A percentile compares a stretch with the other conserved stretches of the same genome.
These are phyloP conservation scores for Drosophila pegasa DNA, from an alignment of 2,888 invertebrate genomes.

Conservation along the genomic window DNA sequence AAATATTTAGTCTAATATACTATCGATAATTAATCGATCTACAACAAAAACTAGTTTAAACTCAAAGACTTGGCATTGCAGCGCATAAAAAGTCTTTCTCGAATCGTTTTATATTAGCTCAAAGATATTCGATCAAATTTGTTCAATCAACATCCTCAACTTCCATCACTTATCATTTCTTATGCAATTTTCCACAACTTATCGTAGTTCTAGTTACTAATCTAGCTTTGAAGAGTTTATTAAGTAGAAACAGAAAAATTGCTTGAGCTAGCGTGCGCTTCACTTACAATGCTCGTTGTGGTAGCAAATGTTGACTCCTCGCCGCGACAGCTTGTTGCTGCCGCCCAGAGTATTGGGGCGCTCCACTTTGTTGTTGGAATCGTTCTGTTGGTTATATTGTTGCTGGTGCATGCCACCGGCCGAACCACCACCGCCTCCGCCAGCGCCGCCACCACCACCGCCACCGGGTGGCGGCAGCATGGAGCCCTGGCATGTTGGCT, in stretches of 20 bases:
- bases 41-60: neutral
- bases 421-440: conserved; percentile 84
- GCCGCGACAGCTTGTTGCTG: conserved; percentile 90
- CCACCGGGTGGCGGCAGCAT: conserved; percentile 85
- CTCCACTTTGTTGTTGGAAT: conserved; percentile 88
- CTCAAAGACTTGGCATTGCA: neutral
- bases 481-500: conserved; percentile 84
- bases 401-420: conserved; percentile 74
- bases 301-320: conserved; percentile 89
- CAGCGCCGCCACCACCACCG: conserved; percentile 85
- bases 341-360: conserved; percentile 92
- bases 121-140: neutral
- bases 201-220: conserved; percentile 12
- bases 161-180: neutral
- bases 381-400: conserved; percentile 62
- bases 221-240: conserved; percentile 22
- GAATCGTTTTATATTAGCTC: too few relatives aligned
- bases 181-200: conserved; percentile 15
- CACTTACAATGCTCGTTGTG: conserved; percentile 91
- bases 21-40: neutral
- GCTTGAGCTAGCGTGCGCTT: neutral
- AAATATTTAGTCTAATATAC: too few relatives aligned
- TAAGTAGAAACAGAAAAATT: neutral
- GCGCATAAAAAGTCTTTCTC: neutral
- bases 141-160: neutral